Percentiles rank a stretch among this genome's conserved stretches.
phyloP scores from a whole-genome alignment of 2,888 invertebrate species.

The Therioaphis trifolii region DNA sequence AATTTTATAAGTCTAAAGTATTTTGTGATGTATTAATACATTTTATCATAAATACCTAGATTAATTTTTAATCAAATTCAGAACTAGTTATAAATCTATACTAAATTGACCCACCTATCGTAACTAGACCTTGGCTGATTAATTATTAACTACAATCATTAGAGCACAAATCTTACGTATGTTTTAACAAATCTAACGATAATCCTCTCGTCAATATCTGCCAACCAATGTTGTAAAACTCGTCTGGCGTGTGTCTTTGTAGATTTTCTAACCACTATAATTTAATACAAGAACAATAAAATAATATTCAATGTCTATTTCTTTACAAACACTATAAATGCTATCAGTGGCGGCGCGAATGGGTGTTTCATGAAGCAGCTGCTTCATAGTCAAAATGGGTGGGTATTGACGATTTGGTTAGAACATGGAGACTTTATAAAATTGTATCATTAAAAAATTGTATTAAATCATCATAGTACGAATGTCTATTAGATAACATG shows the following conservation, averaged over 20 bases:
- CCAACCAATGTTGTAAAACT: neutral
- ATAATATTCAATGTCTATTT: neutral
- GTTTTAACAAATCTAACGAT: constrained; percentile 47
- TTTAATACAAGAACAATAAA: neutral
- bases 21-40: neutral
- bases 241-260: neutral
- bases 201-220: constrained; percentile 27
- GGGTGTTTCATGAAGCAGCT: too few species aligned
- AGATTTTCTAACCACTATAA: neutral
- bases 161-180: constrained; percentile 38
- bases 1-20: neutral
- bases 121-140: constrained; percentile 48
- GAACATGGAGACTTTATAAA: too few species aligned
- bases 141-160: constrained; percentile 29
- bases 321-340: neutral
- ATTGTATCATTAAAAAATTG: too few species aligned
- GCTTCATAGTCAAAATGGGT: too few species aligned
- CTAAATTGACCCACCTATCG: constrained; percentile 36
- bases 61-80: constrained; percentile 5
- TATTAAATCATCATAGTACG: too few species aligned
- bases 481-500: too few species aligned
- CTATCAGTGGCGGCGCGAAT: too few species aligned
- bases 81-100: neutral
- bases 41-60: neutral
- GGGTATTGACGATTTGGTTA: too few species aligned